Evolutionary conservation across 2,113 vertebrate species (phyloP).

Genomic region (Lontra canadensis): DNA sequence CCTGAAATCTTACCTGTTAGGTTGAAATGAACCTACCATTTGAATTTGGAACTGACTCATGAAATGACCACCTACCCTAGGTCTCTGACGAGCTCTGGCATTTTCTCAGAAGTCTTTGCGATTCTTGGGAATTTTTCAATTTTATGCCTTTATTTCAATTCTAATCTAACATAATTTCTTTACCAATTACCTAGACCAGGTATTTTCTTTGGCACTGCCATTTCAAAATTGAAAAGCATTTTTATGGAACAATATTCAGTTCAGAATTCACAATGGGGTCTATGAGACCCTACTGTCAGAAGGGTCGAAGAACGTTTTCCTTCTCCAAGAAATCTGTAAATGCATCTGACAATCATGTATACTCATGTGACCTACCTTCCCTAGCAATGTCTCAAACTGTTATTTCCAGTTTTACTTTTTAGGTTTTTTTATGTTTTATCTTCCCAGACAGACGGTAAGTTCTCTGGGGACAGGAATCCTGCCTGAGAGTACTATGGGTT

Average conservation of each 20-base stretch:
- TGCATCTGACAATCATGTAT: neutral
- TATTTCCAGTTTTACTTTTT: neutral
- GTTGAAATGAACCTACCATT: neutral
- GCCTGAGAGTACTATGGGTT: neutral
- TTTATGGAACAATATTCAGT: neutral
- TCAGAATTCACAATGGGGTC: neutral
- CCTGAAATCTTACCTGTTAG: neutral
- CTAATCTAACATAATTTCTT: neutral
- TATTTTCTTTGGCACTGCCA: neutral
- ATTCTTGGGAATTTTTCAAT: neutral
- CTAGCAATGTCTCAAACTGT: neutral
- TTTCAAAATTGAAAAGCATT: neutral
- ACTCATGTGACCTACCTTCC: neutral
- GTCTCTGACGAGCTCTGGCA: neutral
- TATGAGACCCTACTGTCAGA: neutral
- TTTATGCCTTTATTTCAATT: neutral
- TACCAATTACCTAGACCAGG: neutral
- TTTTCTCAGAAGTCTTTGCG: neutral
- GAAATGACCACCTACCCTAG: neutral
- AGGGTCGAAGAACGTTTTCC: neutral
- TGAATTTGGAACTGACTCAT: neutral
- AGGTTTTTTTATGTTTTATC: neutral
- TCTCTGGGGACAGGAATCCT: neutral
- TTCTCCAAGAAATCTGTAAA: constrained; percentile 2
- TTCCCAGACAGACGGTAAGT: neutral